Base-by-base conservation (phyloP, 2,888 invertebrate species). In the Oligia fasciuncula region DNA sequence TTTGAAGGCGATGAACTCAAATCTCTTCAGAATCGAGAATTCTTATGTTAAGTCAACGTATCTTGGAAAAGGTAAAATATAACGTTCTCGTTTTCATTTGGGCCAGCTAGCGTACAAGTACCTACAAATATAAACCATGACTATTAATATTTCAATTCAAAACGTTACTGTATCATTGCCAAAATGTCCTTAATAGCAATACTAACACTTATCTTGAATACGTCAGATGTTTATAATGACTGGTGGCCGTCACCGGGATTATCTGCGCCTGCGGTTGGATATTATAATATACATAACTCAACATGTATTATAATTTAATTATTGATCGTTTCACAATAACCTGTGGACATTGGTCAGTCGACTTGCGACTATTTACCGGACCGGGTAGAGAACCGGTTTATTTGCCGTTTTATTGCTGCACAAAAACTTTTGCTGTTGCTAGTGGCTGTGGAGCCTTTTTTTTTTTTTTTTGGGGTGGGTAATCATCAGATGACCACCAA, bases 301-400 rank as follows among this genome's bases (percentile, higher is more conserved):
- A 60, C 29, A 43, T 46, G 43, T 35, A 51, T 9, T 40, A 66
- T 66, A 49, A 49, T 68, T 77, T n/a, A 49, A 62, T 29, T 57
- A 57, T 57, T 75, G 69, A 79, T 73, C 60, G 73, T 85, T 87
- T 85, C 80, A 63, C 80, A 87, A 80, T 85, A 85, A 70, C 62
- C 71, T 73, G 51, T 67, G 67, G 49, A 60, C 73, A 68, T 54
- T 35, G 67, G 49, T 63, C 73, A 68, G 65, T 35, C 71, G 43
- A 40, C 46, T 69, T 65, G 49, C 35, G 43, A 71, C 54, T 73
- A n/a, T 66, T 81, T 69, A 67, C 73, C 76, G 40, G 73, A 66
- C 17, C 73, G 65, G 74, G 51, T 40, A 6, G 0, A 3, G 17
- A 73, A 85, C 84, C 85, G 71, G 85, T 87, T 78, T 57, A 23